Evolutionary conservation across 2,888 invertebrate species (phyloP), one percentile per base, ranked within the genome.

Genomic region (Drosophila austrosaltans): DNA sequence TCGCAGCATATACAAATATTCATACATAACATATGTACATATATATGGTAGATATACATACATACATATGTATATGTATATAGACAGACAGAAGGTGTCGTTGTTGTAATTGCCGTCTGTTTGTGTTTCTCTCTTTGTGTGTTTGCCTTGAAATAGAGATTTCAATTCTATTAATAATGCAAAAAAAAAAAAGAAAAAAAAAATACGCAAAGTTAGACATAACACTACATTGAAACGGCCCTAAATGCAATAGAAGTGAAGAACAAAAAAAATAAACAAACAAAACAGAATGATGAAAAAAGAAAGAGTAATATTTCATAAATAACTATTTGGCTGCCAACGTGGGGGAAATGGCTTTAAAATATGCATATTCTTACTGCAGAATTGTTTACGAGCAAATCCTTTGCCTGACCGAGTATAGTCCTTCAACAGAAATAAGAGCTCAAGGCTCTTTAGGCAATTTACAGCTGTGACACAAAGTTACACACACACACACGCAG

Each of bases 121-220:
- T 72, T 61, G 70, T 78, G 71, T 79, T 76, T 70, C 58, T 64
- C 53, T 73, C 72, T 75, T 66, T 59, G 39, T 64, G 53, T 62
- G 54, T 48, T 73, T 40, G 75, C 66, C 62, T 70, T 70, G 78
- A 65, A 84, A 77, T 81, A 72, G 62, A 81, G 86, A 86, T 82
- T 86, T 86, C 66, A 73, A 76, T 75, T 82, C 86, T 83, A 83
- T 83, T 79, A 86, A 83, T 83, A 83, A 79, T 86, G 77, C 66
- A 81, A 77, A 63, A 66, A 71, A 36, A 36, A 36, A 36, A 36
- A 28, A 1, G 0, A 16, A 28, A 28, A 28, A 28, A 28, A 28
- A 4, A 28, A 28, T 3, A 75, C 86, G 86, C 83, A 83, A 71
- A 86, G 30, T 57, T 58, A 70, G 65, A 61, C 72, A 72, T 44